These are phyloP conservation scores for Lineus longissimus DNA, from an alignment of 1,140 invertebrate genomes.

Conservation along the genomic window DNA sequence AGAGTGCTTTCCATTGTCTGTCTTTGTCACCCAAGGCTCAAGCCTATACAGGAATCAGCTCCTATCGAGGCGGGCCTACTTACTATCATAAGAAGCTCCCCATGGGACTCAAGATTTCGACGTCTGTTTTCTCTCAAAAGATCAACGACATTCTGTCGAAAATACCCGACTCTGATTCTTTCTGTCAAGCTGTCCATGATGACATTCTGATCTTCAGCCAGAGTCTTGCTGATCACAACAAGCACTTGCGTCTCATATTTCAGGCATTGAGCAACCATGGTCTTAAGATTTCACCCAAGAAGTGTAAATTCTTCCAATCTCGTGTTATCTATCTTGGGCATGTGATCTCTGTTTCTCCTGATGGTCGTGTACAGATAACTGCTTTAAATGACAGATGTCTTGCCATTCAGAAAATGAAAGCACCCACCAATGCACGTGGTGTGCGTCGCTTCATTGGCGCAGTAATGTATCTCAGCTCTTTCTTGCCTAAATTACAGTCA, in stretches of 20 bases:
- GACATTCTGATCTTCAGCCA: not conserved
- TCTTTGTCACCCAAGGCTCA: not conserved
- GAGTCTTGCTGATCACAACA: not conserved
- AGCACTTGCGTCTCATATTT: not conserved
- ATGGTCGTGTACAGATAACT: not conserved
- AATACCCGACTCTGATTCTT: too few species aligned
- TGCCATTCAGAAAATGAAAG: not conserved
- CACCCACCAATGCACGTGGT: too few species aligned
- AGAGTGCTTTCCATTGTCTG: too few species aligned
- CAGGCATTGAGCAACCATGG: not conserved
- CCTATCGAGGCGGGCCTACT: not conserved
- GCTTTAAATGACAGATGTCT: not conserved
- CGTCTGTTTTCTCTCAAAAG: too few species aligned
- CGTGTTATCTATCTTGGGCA: not conserved
- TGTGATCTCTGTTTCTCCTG: not conserved
- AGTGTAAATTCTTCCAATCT: too few species aligned
- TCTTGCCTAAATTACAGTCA: not conserved
- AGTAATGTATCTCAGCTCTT: not conserved
- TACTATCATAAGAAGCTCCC: too few species aligned
- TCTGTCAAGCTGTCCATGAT: too few species aligned
- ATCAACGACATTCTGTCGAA: too few species aligned
- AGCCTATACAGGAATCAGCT: not conserved
- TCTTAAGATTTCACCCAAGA: too few species aligned
- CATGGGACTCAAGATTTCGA: too few species aligned
- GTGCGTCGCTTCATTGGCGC: not conserved